phyloP scores from a whole-genome alignment of 2,888 invertebrate species.

The Nomada goodeniana region DNA sequence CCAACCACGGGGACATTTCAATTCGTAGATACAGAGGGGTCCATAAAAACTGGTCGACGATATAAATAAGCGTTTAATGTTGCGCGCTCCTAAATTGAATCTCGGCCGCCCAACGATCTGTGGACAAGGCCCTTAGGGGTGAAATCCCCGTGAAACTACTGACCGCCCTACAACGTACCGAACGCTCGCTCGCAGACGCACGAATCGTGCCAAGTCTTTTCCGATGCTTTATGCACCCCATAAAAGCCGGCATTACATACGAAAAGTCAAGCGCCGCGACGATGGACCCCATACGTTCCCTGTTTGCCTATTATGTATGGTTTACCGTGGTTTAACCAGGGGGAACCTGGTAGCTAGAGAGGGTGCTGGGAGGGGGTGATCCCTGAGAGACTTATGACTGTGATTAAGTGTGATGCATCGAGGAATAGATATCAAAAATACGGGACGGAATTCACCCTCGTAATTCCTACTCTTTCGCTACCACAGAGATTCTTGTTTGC shows the following conservation, averaged over 20 bases:
- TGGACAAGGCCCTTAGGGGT: slow-evolving; percentile 72
- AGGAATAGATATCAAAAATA: slow-evolving; percentile 59
- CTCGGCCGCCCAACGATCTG: slow-evolving; percentile 76
- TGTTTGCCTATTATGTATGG: slow-evolving; percentile 80
- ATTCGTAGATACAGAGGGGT: slow-evolving; percentile 62
- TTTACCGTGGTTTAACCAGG: slow-evolving; percentile 77
- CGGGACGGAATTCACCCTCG: slow-evolving; percentile 42
- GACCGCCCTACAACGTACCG: slow-evolving; percentile 50
- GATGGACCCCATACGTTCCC: slow-evolving; percentile 78
- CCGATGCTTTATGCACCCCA: slow-evolving; percentile 65
- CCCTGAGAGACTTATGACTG: slow-evolving; percentile 70
- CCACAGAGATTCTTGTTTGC: slow-evolving; percentile 13
- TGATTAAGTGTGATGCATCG: slow-evolving; percentile 78
- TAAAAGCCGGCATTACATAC: slow-evolving; percentile 70
- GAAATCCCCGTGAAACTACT: slow-evolving; percentile 65
- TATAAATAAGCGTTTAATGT: slow-evolving; percentile 77
- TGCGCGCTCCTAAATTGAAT: slow-evolving; percentile 79
- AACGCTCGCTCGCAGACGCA: background rate
- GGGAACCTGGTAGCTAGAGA: slow-evolving; percentile 66
- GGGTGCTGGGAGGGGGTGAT: slow-evolving; percentile 25
- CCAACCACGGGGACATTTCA: slow-evolving; percentile 53
- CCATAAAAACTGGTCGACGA: slow-evolving; percentile 63
- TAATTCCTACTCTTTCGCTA: background rate
- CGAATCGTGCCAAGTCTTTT: slow-evolving; percentile 66
- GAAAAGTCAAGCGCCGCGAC: slow-evolving; percentile 68